These are phyloP conservation scores for Astyanax mexicanus DNA, from an alignment of 2,797 vertebrate species.

Conservation along the genomic window DNA sequence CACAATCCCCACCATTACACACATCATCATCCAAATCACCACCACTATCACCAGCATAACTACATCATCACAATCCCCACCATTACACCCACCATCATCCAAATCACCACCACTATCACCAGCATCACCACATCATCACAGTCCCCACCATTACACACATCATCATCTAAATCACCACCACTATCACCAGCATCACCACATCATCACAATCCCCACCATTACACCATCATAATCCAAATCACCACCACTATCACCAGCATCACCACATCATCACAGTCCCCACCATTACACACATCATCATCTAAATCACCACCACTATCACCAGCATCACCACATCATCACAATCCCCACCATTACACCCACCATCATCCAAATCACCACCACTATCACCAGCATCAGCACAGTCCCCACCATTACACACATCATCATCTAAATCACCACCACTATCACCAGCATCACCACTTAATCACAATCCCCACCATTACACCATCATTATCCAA, in stretches of 20 bases:
- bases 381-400: too few relatives aligned
- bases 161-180: neutral
- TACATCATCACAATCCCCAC: slow-evolving; percentile 70
- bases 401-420: slow-evolving; percentile 68
- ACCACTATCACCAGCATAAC: too few relatives aligned
- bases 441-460: too few relatives aligned
- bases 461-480: slow-evolving; percentile 71
- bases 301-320: too few relatives aligned
- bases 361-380: neutral
- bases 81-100: slow-evolving; percentile 42
- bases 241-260: too few relatives aligned
- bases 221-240: neutral
- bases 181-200: too few relatives aligned
- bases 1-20: slow-evolving; percentile 69
- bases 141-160: slow-evolving; percentile 66
- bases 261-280: slow-evolving; percentile 67
- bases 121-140: too few relatives aligned
- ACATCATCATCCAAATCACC: neutral
- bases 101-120: too few relatives aligned
- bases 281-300: slow-evolving; percentile 60
- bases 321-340: too few relatives aligned
- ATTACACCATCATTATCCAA: slow-evolving; percentile 15
- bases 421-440: neutral
- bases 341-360: slow-evolving; percentile 68
- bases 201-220: slow-evolving; percentile 70